Base-by-base conservation (phyloP, 2,888 invertebrate genomes). In the Aelia acuminata region DNA sequence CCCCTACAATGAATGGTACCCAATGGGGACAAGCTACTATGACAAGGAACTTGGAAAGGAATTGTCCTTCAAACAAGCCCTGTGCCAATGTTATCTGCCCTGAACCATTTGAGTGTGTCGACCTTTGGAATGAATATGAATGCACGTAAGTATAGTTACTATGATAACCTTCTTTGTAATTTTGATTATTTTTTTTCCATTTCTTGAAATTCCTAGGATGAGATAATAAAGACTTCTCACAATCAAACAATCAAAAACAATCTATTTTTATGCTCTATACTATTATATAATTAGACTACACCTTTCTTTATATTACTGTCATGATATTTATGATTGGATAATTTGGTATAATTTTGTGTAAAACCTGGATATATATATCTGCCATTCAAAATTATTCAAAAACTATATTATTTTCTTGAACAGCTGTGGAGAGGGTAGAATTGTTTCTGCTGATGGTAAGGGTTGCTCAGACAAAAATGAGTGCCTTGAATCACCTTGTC, bases 51-150 rank as follows among this genome's bases (percentile, higher is more conserved):
- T 94, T 98, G 88, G 97, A 97, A 91, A 95, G 96, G 90, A 96
- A 97, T 92, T 99, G 99, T 92, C 96, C 97, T 22, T 98, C 98
- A 5, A 97, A 98, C 91, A 97, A 98, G 92, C 98, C 98, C 3
- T 99, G 98, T 92, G 96, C 97, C 91, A 97, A 97, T 92, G 97
- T 98, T 63, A 97, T 97, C 91, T 99, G 98, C 92, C 96, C 97
- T 0, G 97, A 97, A 91, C 98, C 97, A 20, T 98, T 98, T 92
- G 97, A 97, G 91, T 99, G 98, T 93, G 96, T 97, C 90, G 98
- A 98, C 93, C 95, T 99, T 22, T 99, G 99, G 99, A 99, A 99
- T 93, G 97, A 97, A 93, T 98, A 98, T 92, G 98, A 98, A 92
- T 99, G 99, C 97, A 98, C 98, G 97, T 99, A 93, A 96, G 97